Base-by-base conservation (phyloP, 2,113 vertebrate species). In the Cheirogaleus medius region DNA sequence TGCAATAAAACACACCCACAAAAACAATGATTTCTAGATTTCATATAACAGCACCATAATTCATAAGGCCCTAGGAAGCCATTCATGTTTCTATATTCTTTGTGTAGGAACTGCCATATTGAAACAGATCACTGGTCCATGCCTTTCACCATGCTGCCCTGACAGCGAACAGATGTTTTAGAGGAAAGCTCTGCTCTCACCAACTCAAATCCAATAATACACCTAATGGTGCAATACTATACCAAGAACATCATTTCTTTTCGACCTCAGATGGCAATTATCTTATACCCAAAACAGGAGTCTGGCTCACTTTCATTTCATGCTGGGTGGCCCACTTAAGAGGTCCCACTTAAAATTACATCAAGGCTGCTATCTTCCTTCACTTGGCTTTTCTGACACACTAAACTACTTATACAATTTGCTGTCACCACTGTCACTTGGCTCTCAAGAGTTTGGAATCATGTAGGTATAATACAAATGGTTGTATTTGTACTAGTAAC, bases 171-270 rank as follows among this genome's bases (percentile, higher is more conserved):
- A 96, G 96, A 96, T 96, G 92, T 71, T 94, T 83, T 71, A 47
- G 66, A 66, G 73, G 39, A 76, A 93, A 92, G 87, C 88, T 97
- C 82, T 73, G 60, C 78, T 91, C 89, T 97, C 94, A 42, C 49
- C 92, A 97, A 76, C 84, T 74, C 81, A 81, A 96, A 96, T 87
- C 94, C 87, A 97, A 90, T 92, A 94, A 97, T 68, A 96, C 60
- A 93, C 78, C 96, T 96, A 95, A 97, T 93, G 87, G 80, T 77
- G 93, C 87, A 94, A 95, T 94, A 94, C 92, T 94, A 29, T 96
- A 94, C 90, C 87, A 87, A 92, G 89, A 87, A 85, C 64, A 96
- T 87, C 42, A 60, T 91, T 97, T 94, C 92, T 96, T 97, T 78
- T 78, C 91, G 71, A 92, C 95, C 95, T 96, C 95, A 81, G 74